Evolutionary conservation across 1,140 invertebrate genomes (phyloP).

Genomic region (Anastatus disparis): DNA sequence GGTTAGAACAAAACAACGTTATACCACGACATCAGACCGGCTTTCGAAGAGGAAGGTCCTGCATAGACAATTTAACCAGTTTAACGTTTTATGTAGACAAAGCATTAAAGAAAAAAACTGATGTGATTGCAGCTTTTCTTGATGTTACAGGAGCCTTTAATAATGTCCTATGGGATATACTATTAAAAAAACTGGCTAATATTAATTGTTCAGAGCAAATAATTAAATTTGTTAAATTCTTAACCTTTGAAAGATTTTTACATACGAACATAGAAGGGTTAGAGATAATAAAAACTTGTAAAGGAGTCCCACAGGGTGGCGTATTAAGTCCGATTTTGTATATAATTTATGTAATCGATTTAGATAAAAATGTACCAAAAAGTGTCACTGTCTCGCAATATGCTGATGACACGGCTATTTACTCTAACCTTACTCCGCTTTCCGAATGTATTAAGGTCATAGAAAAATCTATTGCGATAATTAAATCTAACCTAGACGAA

Average conservation of each 20-base stretch:
- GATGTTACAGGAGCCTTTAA: too few species aligned
- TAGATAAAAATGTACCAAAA: background rate
- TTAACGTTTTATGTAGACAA: background rate
- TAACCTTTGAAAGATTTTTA: slow-evolving; percentile 22
- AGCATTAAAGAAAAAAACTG: too few species aligned
- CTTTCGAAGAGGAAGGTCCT: background rate
- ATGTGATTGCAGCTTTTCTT: too few species aligned
- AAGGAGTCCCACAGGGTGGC: too few species aligned
- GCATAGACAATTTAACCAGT: background rate
- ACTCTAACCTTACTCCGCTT: background rate
- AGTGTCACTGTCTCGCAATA: slow-evolving; percentile 24
- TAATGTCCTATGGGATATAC: background rate
- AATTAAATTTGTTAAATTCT: slow-evolving; percentile 26
- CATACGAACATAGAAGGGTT: background rate
- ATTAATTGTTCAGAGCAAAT: slow-evolving; percentile 12
- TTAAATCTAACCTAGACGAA: background rate
- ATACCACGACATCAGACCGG: background rate
- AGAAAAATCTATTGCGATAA: background rate
- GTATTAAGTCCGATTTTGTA: too few species aligned
- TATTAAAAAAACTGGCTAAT: slow-evolving; percentile 32
- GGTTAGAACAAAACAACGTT: background rate
- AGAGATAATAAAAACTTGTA: too few species aligned
- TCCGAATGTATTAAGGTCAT: background rate
- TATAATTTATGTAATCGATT: slow-evolving; percentile 37
- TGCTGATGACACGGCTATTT: slow-evolving; percentile 40